phyloP scores from a whole-genome alignment of 2,888 invertebrate species.

The Drosophila diplacantha region DNA sequence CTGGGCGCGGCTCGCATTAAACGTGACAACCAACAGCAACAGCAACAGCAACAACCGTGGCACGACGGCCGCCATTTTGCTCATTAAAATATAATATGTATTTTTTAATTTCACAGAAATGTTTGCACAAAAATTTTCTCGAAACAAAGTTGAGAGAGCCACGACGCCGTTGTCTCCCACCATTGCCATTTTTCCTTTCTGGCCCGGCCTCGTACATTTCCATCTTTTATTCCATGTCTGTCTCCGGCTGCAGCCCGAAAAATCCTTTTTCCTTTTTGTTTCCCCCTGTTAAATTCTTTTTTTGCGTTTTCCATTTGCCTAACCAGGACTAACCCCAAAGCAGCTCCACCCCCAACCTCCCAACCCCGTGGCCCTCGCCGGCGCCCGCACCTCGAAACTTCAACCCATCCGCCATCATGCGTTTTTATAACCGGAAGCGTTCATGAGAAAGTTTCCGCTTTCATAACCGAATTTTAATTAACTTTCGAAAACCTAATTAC shows the following conservation, averaged over 20 bases:
- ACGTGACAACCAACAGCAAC: constrained; percentile 55
- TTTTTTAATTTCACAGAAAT: constrained; percentile 77
- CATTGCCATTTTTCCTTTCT: constrained; percentile 14
- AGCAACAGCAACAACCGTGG: constrained; percentile 12
- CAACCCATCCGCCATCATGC: constrained; percentile 50
- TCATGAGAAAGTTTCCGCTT: constrained; percentile 77
- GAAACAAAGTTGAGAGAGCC: constrained; percentile 62
- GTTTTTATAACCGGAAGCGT: constrained; percentile 71
- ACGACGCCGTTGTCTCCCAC: constrained; percentile 37
- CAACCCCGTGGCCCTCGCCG: neutral
- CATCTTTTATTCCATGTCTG: constrained; percentile 47
- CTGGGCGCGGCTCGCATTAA: constrained; percentile 66
- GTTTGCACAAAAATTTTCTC: constrained; percentile 75
- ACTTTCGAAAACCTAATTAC: constrained; percentile 78
- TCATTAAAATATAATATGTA: constrained; percentile 77
- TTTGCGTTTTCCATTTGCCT: constrained; percentile 50
- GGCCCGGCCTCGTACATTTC: constrained; percentile 25
- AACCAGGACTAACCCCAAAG: constrained; percentile 37
- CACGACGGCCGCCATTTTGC: constrained; percentile 69
- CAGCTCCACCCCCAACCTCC: constrained; percentile 2
- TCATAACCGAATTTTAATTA: constrained; percentile 78
- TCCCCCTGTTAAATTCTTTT: constrained; percentile 25
- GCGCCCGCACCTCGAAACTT: neutral
- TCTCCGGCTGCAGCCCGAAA: constrained; percentile 47
- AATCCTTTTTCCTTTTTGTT: constrained; percentile 47